phyloP scores from a whole-genome alignment of 2,797 vertebrate genomes.

The Salmo trutta region DNA sequence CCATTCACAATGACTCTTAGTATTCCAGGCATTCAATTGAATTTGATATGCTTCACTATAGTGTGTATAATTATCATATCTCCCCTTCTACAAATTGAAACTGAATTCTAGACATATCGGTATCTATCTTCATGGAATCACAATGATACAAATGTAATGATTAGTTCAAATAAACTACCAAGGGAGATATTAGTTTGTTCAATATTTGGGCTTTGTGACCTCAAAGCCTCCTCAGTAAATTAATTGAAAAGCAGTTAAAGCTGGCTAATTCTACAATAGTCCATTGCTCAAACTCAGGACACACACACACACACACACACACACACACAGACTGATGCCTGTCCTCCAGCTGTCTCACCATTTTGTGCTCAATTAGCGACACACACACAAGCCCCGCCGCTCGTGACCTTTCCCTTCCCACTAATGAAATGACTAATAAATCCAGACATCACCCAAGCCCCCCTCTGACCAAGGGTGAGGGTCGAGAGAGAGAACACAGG shows the following conservation, averaged over 20 bases:
- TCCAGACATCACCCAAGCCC: slow-evolving; percentile 39
- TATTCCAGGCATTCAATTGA: neutral
- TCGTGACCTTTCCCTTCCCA: slow-evolving; percentile 51
- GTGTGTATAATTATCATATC: neutral
- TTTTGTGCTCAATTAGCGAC: slow-evolving; percentile 69
- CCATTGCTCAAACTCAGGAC: slow-evolving; percentile 37
- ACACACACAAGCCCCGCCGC: slow-evolving; percentile 30
- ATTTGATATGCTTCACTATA: neutral
- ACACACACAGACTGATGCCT: slow-evolving; percentile 53
- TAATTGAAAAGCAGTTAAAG: slow-evolving; percentile 30
- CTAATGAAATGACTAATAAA: slow-evolving; percentile 66
- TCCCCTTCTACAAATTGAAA: neutral
- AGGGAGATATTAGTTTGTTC: neutral
- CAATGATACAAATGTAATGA: neutral
- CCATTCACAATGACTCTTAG: neutral
- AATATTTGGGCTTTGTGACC: slow-evolving; percentile 38
- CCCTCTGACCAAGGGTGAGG: slow-evolving; percentile 22
- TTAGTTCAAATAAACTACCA: neutral
- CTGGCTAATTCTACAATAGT: slow-evolving; percentile 53
- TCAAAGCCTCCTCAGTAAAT: slow-evolving; percentile 52
- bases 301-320: too few species aligned
- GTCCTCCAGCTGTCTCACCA: slow-evolving; percentile 69
- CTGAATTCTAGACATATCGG: too few species aligned
- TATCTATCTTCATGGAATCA: neutral
- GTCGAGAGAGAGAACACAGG: slow-evolving; percentile 30